These are phyloP conservation scores for Meloidogyne chitwoodi DNA, from an alignment of 1,140 invertebrate genomes.

Conservation along the genomic window DNA sequence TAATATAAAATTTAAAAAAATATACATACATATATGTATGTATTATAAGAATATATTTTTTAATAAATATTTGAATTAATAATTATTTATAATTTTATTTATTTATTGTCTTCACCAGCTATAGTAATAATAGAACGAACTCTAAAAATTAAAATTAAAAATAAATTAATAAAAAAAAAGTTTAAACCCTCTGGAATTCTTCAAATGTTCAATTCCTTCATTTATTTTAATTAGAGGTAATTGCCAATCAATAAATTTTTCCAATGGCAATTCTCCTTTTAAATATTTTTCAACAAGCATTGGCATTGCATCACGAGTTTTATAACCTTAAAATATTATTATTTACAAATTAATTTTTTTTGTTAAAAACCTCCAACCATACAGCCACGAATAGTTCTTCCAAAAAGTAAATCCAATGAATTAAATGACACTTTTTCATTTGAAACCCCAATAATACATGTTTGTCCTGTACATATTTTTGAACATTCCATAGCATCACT, in stretches of 20 bases:
- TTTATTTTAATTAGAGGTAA: background rate
- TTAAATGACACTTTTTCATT: background rate
- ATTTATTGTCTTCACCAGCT: background rate
- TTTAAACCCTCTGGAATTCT: background rate
- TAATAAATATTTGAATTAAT: too few relatives aligned
- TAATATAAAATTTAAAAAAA: too few relatives aligned
- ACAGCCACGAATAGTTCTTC: slow-evolving; percentile 68
- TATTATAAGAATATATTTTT: too few relatives aligned
- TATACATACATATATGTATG: too few relatives aligned
- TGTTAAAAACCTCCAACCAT: slow-evolving; percentile 89
- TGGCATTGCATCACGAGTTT: slow-evolving; percentile 65
- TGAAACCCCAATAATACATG: background rate
- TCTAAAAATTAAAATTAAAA: background rate
- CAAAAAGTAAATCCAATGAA: slow-evolving; percentile 59
- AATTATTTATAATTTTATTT: background rate
- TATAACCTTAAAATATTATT: too few relatives aligned
- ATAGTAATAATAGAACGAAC: background rate
- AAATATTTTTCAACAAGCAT: slow-evolving; percentile 76
- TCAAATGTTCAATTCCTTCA: slow-evolving; percentile 1
- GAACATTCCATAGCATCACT: background rate
- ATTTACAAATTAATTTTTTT: slow-evolving; percentile 79
- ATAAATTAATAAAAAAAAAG: background rate
- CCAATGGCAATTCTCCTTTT: slow-evolving; percentile 76
- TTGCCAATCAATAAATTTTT: slow-evolving; percentile 67
- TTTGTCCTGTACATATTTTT: background rate